These are phyloP conservation scores for Mylabris phalerata DNA, from an alignment of 1,140 invertebrate genomes.

Conservation along the genomic window DNA sequence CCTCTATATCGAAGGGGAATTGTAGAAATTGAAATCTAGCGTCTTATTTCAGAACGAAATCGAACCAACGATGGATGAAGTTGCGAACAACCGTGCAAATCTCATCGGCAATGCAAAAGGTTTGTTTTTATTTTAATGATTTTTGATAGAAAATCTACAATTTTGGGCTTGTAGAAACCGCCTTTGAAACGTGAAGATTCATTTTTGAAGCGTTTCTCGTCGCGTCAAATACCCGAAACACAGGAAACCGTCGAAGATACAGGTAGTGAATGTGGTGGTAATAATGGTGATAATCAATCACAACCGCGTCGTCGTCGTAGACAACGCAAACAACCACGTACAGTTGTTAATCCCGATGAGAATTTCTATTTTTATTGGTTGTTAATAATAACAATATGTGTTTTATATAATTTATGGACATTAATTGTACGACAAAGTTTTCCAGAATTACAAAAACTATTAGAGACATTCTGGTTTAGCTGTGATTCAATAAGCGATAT, in stretches of 20 bases:
- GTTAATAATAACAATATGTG: constrained; percentile 77
- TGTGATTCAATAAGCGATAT: constrained; percentile 80
- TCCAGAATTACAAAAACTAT: constrained; percentile 66
- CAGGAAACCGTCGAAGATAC: constrained; percentile 73
- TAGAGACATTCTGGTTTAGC: constrained; percentile 59
- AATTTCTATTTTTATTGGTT: constrained; percentile 96
- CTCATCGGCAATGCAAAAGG: constrained; percentile 70
- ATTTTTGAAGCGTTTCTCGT: constrained; percentile 90
- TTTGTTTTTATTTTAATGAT: not conserved
- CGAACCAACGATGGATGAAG: constrained; percentile 92
- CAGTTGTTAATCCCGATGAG: constrained; percentile 92
- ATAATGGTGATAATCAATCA: constrained; percentile 50
- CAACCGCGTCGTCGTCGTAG: constrained; percentile 56
- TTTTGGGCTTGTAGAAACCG: constrained; percentile 49
- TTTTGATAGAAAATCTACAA: constrained; percentile 32
- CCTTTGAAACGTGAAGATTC: constrained; percentile 88
- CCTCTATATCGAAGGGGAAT: no score
- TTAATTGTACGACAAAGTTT: constrained; percentile 91
- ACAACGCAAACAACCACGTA: constrained; percentile 60
- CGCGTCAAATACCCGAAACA: constrained; percentile 79
- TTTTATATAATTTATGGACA: constrained; percentile 94
- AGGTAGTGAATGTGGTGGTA: constrained; percentile 55
- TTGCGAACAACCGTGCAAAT: constrained; percentile 86
- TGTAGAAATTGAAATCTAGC: not conserved
- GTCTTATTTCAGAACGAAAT: constrained; percentile 64